Evolutionary conservation across 23 tunicate genomes (phyloP).

Genomic region (Phallusia fumigata): DNA sequence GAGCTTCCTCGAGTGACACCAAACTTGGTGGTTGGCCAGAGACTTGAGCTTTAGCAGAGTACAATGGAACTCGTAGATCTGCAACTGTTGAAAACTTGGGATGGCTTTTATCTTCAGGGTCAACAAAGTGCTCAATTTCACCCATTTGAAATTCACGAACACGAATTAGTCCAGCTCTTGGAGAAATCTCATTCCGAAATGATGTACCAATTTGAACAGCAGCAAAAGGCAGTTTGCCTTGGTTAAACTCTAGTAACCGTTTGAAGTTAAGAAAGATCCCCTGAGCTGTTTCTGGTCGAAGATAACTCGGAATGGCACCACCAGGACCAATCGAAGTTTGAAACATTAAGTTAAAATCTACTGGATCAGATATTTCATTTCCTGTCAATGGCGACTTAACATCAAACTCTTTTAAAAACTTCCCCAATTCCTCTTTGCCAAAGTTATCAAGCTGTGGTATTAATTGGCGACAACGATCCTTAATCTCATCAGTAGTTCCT

Average conservation of each 20-base stretch:
- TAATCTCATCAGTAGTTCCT: conserved; percentile 64
- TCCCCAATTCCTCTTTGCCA: conserved; percentile 73
- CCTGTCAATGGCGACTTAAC: conserved; percentile 85
- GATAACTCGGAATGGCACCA: conserved; percentile 71
- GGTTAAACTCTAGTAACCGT: conserved; percentile 91
- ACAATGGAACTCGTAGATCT: conserved; percentile 61
- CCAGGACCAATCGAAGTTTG: conserved; percentile 93
- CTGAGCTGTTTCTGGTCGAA: conserved; percentile 99
- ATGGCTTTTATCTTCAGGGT: conserved; percentile 82
- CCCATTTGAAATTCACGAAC: conserved; percentile 97
- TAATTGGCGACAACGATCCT: conserved; percentile 39
- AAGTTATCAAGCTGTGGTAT: conserved; percentile 77
- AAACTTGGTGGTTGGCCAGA: conserved; percentile 69
- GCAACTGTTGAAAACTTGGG: conserved; percentile 73
- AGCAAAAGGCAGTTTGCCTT: conserved; percentile 94
- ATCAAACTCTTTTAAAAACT: conserved; percentile 66
- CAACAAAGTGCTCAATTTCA: conserved; percentile 96
- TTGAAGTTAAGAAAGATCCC: conserved; percentile 96
- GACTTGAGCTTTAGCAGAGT: conserved; percentile 69
- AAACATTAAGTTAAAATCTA: conserved; percentile 96
- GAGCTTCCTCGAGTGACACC: conserved; percentile 72
- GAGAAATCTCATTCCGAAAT: conserved; percentile 96
- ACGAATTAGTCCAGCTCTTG: conserved; percentile 82
- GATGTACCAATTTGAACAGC: conserved; percentile 96
- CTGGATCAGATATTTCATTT: conserved; percentile 83